Base-by-base conservation (phyloP, 2,113 vertebrate genomes). In the Protomyctophum bolini region DNA sequence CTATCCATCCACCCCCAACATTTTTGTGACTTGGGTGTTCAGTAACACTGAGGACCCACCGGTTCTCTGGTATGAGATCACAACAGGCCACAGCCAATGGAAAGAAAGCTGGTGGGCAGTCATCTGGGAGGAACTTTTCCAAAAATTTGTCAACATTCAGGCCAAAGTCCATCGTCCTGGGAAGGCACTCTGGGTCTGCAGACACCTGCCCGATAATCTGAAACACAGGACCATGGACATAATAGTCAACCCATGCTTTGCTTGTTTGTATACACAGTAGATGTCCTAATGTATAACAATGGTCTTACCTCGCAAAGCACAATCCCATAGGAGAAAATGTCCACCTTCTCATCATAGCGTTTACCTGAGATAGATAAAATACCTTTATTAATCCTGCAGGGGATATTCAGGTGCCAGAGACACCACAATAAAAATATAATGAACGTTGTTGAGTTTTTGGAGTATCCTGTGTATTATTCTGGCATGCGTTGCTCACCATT, bases 131-230 rank as follows among this genome's bases (percentile, higher is more conserved):
- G 87, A 99, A 99, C 85, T 98, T 98, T 85, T 99, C 96, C 89
- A 95, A 94, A 89, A 98, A 99, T 78, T 97, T 95, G 60, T 90
- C 94, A 77, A 99, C 95, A 14, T 98, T 97, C 79, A 99, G 94
- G 73, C 97, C 97, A 76, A 97, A 99, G 87, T 98, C 97, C 86
- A 96, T 87, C 76, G 94, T 97, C 80, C 97, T 95, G 61, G 97
- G 97, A 60, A 99, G 93, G 81, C 96, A 98, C 80, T 99, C 97
- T 0, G 97, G 97, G 83, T 99, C 97, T 2, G 97, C 97, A 49
- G 96, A 96, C 58, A 99, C 97, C 81, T 96, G 96, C n/a, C 97
- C 97, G 51, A 98, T 98, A 83, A 99, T 99, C 97, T 99, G 75
- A 11, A 71, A 63, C 33, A 76, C 1, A 63, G 55, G 47, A 67